Evolutionary conservation across 2,113 vertebrate species (phyloP), one percentile per base, ranked within the genome.

Genomic region (Etheostoma cragini): DNA sequence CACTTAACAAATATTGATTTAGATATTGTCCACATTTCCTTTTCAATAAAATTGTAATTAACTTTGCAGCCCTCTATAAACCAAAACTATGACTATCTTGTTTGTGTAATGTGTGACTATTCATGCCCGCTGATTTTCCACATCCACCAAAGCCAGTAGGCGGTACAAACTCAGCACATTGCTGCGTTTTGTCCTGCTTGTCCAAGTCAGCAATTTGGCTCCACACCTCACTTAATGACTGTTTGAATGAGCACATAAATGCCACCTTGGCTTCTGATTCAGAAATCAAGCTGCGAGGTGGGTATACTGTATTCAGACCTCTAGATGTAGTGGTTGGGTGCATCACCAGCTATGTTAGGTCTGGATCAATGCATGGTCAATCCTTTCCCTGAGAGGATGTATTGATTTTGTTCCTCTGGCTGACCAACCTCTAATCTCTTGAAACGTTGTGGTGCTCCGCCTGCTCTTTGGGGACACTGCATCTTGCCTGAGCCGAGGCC

Each of bases 361-460:
- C 64, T 54, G 84, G 94, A 91, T 95, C 95, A 89, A 95, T 95
- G 89, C 88, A 63, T 92, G 88, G 92, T 93, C 93, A 96, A 95
- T 92, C 85, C 93, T 86, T 92, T 93, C 92, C 86, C 91, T 85
- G 90, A 91, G 92, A 90, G 92, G 89, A 89, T 1, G 75, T 67
- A 95, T 95, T 54, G 93, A 95, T 95, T 83, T 50, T 80, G 84
- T 91, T 88, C 92, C 90, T 84, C 79, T 54, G 82, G 89, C 87
- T 82, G 89, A 89, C 91, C 93, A 88, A 88, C 88, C 87, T 93
- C 91, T 96, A 94, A 95, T 95, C 94, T 94, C 82, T 87, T 88
- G 80, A 90, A 94, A 91, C 74, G 87, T 72, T 79, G 84, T 46
- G 63, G 58, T 76, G 84, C 86, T 89, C 79, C 74, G 13, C 61